phyloP scores from a whole-genome alignment of 2,113 vertebrate genomes.

The Cottus gobio region DNA sequence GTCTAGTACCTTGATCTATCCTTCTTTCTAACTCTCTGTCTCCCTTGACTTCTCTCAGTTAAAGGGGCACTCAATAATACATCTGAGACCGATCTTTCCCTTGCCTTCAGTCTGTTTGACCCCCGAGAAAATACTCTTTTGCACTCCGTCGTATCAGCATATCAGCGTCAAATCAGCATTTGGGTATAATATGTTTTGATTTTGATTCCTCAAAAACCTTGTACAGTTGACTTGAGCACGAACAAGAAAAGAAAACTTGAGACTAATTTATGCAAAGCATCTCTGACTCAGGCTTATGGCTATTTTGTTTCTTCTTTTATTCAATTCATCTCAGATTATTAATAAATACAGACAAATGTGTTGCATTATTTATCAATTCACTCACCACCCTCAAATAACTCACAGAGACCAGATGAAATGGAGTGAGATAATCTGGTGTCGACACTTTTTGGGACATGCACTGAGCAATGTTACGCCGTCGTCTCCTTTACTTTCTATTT shows the following conservation, averaged over 20 bases:
- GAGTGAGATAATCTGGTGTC: conserved; percentile 30
- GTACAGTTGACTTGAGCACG: neutral
- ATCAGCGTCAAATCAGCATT: conserved; percentile 8
- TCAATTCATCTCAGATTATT: conserved; percentile 1
- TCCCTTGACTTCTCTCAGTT: conserved; percentile 36
- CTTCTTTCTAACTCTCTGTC: conserved; percentile 2
- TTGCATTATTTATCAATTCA: conserved; percentile 28
- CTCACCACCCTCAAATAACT: conserved; percentile 6
- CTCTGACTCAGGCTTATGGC: conserved; percentile 1
- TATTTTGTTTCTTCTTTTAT: conserved; percentile 9
- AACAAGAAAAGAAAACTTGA: neutral
- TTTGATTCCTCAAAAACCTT: conserved; percentile 26
- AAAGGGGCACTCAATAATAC: conserved; percentile 58
- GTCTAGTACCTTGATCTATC: conserved; percentile 48
- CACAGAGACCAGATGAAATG: conserved; percentile 17
- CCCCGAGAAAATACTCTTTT: neutral
- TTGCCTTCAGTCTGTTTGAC: conserved; percentile 37
- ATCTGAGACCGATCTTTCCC: conserved; percentile 29
- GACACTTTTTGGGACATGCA: conserved; percentile 31
- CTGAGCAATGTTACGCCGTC: conserved; percentile 12
- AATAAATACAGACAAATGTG: conserved; percentile 18
- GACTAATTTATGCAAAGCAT: conserved; percentile 1
- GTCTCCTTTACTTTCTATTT: conserved; percentile 53
- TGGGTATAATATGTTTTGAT: conserved; percentile 9
- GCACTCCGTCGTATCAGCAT: neutral